Conservation (phyloP, 2,888 invertebrate species). For the Eueremaeus valkanovi region DNA sequence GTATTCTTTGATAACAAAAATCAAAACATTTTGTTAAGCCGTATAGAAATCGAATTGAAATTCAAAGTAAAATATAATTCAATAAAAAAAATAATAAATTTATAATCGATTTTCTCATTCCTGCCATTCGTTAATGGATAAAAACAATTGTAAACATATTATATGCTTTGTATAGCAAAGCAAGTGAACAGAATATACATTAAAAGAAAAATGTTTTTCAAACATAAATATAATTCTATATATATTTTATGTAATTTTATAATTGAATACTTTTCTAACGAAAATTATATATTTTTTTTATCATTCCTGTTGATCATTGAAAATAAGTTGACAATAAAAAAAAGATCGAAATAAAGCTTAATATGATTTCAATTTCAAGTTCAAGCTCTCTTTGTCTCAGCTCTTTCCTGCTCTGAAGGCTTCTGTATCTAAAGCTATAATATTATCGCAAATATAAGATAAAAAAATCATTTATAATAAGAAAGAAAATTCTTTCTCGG, state of each 20-base stretch:
- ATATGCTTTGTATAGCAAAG: no score
- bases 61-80: neutral
- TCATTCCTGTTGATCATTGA: neutral
- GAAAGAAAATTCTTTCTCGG: neutral
- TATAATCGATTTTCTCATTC: slow-evolving; percentile 11
- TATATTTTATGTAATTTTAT: neutral
- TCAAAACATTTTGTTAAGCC: no score
- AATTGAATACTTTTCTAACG: neutral
- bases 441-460: neutral
- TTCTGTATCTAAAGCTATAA: neutral
- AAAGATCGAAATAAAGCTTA: neutral
- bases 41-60: neutral
- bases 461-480: no score
- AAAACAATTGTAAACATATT: no score
- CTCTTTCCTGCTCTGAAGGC: slow-evolving; percentile 24
- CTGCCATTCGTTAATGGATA: slow-evolving; percentile 20
- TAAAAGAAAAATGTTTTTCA: neutral
- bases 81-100: no score
- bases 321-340: neutral
- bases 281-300: neutral
- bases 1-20: neutral
- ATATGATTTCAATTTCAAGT: neutral
- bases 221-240: neutral
- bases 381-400: slow-evolving; percentile 13
- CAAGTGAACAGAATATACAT: neutral